Conservation (phyloP, 92 coral and sea anemone species). For the Montipora capitata region DNA sequence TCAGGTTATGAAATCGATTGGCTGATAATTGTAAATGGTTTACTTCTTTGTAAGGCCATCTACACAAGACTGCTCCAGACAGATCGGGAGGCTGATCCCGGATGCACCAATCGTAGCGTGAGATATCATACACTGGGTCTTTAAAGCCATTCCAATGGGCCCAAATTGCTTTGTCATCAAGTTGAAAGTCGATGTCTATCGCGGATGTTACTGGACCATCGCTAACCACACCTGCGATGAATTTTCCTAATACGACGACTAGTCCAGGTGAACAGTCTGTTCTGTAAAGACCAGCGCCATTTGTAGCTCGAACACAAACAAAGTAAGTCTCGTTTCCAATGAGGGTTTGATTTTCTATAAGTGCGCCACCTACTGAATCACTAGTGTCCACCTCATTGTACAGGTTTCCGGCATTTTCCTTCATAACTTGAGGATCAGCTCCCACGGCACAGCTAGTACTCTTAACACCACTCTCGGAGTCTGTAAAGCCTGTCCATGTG, state of each 20-base stretch:
- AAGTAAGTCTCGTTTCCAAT: slow-evolving; percentile 81
- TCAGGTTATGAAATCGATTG: slow-evolving; percentile 87
- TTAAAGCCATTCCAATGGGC: slow-evolving; percentile 93
- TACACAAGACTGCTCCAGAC: slow-evolving; percentile 63
- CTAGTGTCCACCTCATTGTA: slow-evolving; percentile 69
- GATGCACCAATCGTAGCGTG: slow-evolving; percentile 92
- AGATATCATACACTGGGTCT: slow-evolving; percentile 91
- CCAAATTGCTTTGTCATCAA: slow-evolving; percentile 96
- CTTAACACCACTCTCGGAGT: slow-evolving; percentile 88
- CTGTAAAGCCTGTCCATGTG: slow-evolving; percentile 94
- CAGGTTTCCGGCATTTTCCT: slow-evolving; percentile 23
- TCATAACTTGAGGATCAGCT: slow-evolving; percentile 40
- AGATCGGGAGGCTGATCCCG: slow-evolving; percentile 65
- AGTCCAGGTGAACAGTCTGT: slow-evolving; percentile 90
- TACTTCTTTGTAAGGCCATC: slow-evolving; percentile 74
- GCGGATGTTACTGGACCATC: slow-evolving; percentile 80
- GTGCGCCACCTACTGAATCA: slow-evolving; percentile 86
- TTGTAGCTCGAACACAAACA: slow-evolving; percentile 90
- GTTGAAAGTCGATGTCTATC: slow-evolving; percentile 93
- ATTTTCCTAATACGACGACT: slow-evolving; percentile 80
- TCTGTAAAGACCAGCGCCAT: slow-evolving; percentile 92
- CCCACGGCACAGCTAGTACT: slow-evolving; percentile 89
- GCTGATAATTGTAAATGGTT: slow-evolving; percentile 71
- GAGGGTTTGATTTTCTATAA: slow-evolving; percentile 82
- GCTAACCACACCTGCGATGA: slow-evolving; percentile 89